phyloP scores from a whole-genome alignment of 1,140 invertebrate genomes.

The Temnothorax longispinosus region DNA sequence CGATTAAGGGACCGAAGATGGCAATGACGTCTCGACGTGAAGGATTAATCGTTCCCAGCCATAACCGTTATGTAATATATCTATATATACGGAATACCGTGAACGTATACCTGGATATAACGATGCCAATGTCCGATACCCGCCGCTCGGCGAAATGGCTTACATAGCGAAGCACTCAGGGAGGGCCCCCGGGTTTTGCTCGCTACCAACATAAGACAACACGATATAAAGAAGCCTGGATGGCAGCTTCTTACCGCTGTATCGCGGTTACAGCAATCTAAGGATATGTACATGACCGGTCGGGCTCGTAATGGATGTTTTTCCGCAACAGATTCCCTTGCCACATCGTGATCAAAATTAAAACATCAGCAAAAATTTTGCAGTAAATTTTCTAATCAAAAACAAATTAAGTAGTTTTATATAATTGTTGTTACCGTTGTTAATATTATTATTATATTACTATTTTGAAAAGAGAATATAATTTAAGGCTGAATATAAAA shows the following conservation, averaged over 20 bases:
- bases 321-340: slow-evolving; percentile 16
- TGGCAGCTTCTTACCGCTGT: slow-evolving; percentile 46
- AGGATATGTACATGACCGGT: slow-evolving; percentile 35
- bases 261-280: slow-evolving; percentile 48
- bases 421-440: neutral
- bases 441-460: neutral
- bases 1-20: slow-evolving; percentile 78
- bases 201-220: slow-evolving; percentile 46
- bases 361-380: neutral
- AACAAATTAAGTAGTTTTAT: neutral
- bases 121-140: slow-evolving; percentile 71
- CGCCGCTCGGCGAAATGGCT: slow-evolving; percentile 75
- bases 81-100: slow-evolving; percentile 52
- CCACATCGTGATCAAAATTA: neutral
- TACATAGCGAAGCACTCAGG: slow-evolving; percentile 79
- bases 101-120: slow-evolving; percentile 69
- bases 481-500: neutral
- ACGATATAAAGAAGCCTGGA: slow-evolving; percentile 57
- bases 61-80: slow-evolving; percentile 42
- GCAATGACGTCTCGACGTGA: slow-evolving; percentile 76
- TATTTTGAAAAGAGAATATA: neutral
- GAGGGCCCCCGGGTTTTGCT: slow-evolving; percentile 71
- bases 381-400: neutral
- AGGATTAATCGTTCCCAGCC: slow-evolving; percentile 80
- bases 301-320: slow-evolving; percentile 50